A percentile compares a stretch with the other conserved stretches of the same genome.
Evolutionary conservation across 37 sponge, comb jelly and placozoan genomes (phyloP).

Genomic region (Halisarca cf. caerulea): DNA sequence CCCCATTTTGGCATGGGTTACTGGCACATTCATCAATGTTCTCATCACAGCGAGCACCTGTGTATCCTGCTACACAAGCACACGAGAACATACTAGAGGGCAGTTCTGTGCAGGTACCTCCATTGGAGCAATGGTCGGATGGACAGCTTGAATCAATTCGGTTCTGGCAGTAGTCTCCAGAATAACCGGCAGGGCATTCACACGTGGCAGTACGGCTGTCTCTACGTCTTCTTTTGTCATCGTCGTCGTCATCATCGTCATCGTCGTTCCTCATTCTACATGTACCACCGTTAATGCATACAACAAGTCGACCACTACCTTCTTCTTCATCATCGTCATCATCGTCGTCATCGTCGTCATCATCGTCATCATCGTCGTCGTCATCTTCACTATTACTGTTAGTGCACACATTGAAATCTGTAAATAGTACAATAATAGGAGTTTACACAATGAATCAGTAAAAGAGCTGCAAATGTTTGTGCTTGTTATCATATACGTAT

Average conservation of each 20-base stretch:
- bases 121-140: constrained; percentile 14
- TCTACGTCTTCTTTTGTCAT: neutral
- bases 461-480: too few relatives aligned
- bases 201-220: neutral
- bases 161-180: constrained; percentile 18
- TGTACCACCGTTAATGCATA: constrained; percentile 1
- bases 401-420: too few relatives aligned
- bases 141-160: neutral
- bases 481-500: too few relatives aligned
- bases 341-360: neutral
- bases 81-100: neutral
- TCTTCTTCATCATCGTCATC: neutral
- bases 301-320: neutral
- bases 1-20: constrained; percentile 32
- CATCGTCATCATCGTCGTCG: constrained; percentile 6
- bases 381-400: neutral
- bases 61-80: constrained; percentile 33
- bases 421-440: too few relatives aligned
- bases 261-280: neutral
- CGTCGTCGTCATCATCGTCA: neutral
- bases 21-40: constrained; percentile 30
- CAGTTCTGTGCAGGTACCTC: constrained; percentile 33
- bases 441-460: too few relatives aligned
- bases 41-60: neutral
- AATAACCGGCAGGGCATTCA: neutral